phyloP scores from a whole-genome alignment of 30 jellyfish, hydroid and myxozoan species.

The Rhopilema esculentum region DNA sequence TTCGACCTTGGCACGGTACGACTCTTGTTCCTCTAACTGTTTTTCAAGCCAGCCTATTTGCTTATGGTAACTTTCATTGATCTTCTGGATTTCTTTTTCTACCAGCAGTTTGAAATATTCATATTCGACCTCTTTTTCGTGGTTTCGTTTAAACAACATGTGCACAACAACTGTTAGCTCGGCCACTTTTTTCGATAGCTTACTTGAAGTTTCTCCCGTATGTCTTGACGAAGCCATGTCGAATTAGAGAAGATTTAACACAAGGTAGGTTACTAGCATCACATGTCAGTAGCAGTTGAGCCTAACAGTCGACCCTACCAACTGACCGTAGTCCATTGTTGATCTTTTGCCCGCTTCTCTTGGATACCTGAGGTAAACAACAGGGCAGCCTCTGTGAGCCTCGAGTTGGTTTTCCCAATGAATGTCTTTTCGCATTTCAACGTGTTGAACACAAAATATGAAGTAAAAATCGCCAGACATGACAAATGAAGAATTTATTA shows the following conservation, averaged over 20 bases:
- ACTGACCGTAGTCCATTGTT: neutral
- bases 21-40: conserved; percentile 60
- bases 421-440: too few species aligned
- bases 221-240: conserved; percentile 12
- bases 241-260: neutral
- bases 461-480: too few species aligned
- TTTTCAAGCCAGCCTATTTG: conserved; percentile 61
- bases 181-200: conserved; percentile 71
- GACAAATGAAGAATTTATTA: too few species aligned
- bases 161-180: conserved; percentile 77
- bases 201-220: neutral
- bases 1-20: conserved; percentile 60
- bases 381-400: neutral
- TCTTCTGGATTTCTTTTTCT: conserved; percentile 38
- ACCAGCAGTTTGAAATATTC: conserved; percentile 28
- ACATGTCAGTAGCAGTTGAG: too few species aligned
- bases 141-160: conserved; percentile 71
- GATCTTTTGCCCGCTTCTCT: neutral
- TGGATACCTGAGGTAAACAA: neutral
- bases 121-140: conserved; percentile 74
- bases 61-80: neutral
- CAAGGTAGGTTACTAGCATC: too few species aligned
- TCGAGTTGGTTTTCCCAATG: neutral
- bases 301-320: too few species aligned
- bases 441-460: too few species aligned